Base-by-base conservation (phyloP, 2,113 vertebrate species). In the Trematocara nigrifrons region DNA sequence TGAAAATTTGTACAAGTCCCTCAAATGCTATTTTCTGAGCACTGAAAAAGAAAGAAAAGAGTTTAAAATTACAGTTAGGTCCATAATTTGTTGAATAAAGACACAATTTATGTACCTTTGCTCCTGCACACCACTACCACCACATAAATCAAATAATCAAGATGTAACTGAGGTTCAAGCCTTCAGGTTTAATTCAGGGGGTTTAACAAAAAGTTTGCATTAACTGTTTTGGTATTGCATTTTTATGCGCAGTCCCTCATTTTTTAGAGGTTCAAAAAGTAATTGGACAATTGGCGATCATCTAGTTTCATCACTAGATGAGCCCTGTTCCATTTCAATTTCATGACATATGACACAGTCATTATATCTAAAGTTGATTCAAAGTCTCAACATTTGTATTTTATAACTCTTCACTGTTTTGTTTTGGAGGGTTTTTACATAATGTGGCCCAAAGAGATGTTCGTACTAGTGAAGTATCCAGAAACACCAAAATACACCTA, bases 391-490 rank as follows among this genome's bases (percentile, higher is more conserved):
- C 26, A 47, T 47, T 29, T 47, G 42, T 18, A 74, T 74, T 47
- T 74, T 74, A 29, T 74, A 74, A 47, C 26, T 18, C 9, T 47
- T 74, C 13, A 64, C 33, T n/a, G 33, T 20, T 66, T 59, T 59
- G 29, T 33, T 59, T 59, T 2, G 29, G 22, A 6, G 12, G 0
- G 0, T 0, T 31, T 64, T 66, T 38, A 38, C 18, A 66, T 12
- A 66, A 38, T 47, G 40, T 7, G 15, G 69, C 42, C 69, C 15
- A 49, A 74, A 18, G 22, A 49, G 6, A 74, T 74, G 13, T 74
- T 29, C 1, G 29, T 29, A 47, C 3, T 29, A 31, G 15, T 49
- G 0, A 69, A 42, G n/a, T 13, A 42, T 40, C n/a, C 35, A 42
- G 4, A 69, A 22, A 69, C 35, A 8, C 33, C 3, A 69, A 69